phyloP scores from a whole-genome alignment of 2,113 vertebrate genomes.

The Hymenochirus boettgeri region DNA sequence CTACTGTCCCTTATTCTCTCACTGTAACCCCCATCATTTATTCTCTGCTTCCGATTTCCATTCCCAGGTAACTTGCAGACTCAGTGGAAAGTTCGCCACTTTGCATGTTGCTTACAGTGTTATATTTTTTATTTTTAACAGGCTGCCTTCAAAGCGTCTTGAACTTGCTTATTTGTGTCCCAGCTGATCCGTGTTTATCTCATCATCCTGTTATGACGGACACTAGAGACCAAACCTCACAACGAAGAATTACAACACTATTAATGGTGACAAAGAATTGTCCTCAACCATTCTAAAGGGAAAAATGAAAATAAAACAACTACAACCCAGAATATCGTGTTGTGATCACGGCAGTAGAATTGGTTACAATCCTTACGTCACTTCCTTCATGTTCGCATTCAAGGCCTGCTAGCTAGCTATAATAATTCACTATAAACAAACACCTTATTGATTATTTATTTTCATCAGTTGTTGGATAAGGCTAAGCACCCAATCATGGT shows the following conservation, averaged over 20 bases:
- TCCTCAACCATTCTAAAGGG: conserved; percentile 27
- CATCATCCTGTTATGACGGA: conserved; percentile 40
- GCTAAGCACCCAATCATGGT: too few species aligned
- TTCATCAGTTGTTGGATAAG: too few species aligned
- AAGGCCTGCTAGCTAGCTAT: too few species aligned
- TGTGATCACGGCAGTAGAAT: too few species aligned
- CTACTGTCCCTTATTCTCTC: conserved; percentile 30
- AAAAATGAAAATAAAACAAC: too few species aligned
- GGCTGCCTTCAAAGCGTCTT: conserved; percentile 31
- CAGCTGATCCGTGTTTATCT: conserved; percentile 34
- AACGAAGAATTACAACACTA: conserved; percentile 39
- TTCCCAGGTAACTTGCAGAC: conserved; percentile 40
- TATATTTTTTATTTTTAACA: conserved; percentile 44
- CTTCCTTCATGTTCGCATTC: too few species aligned
- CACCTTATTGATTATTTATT: too few species aligned
- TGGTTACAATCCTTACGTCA: too few species aligned
- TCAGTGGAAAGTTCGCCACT: conserved; percentile 24
- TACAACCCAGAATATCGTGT: too few species aligned
- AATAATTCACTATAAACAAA: too few species aligned
- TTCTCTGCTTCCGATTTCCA: conserved; percentile 35
- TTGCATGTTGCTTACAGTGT: conserved; percentile 38
- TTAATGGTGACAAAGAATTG: conserved; percentile 38
- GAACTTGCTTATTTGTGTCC: conserved; percentile 39
- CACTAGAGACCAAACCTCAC: conserved; percentile 37
- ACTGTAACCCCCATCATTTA: conserved; percentile 34